phyloP scores from a whole-genome alignment of 2,797 vertebrate genomes.

The Sebastes kiyomatsui region DNA sequence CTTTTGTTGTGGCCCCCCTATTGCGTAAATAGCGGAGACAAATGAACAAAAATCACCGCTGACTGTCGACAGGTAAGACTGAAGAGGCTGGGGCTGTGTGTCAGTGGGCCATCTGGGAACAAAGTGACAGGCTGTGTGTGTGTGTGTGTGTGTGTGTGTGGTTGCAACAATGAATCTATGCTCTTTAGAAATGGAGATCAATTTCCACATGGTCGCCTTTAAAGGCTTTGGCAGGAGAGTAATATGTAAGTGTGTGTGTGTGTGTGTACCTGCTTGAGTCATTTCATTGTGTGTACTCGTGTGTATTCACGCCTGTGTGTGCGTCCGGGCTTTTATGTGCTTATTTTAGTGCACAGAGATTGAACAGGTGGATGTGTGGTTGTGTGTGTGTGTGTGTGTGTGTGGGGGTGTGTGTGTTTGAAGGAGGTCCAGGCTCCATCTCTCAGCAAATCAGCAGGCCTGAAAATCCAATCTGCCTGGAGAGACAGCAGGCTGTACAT shows the following conservation, averaged over 20 bases:
- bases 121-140: constrained; percentile 41
- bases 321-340: constrained; percentile 42
- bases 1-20: constrained; percentile 59
- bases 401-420: constrained; percentile 40
- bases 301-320: constrained; percentile 5
- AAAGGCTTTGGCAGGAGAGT: constrained; percentile 71
- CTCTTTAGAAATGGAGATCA: constrained; percentile 75
- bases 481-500: constrained; percentile 85
- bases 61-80: constrained; percentile 72
- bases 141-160: constrained; percentile 13
- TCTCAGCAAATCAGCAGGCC: constrained; percentile 85
- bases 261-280: constrained; percentile 5
- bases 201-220: constrained; percentile 78
- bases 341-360: constrained; percentile 41
- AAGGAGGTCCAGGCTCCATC: constrained; percentile 78
- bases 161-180: constrained; percentile 77
- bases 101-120: constrained; percentile 65
- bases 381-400: neutral
- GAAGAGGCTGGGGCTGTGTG: constrained; percentile 56
- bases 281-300: constrained; percentile 1
- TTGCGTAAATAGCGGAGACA: constrained; percentile 61
- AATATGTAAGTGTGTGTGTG: constrained; percentile 42
- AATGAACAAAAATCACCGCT: constrained; percentile 67
- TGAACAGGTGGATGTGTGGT: constrained; percentile 40
- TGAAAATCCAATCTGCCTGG: constrained; percentile 87